Evolutionary conservation across 2,797 vertebrate species (phyloP), one percentile per base, ranked within the genome.

Genomic region (Helicolenus hilgendorfi): DNA sequence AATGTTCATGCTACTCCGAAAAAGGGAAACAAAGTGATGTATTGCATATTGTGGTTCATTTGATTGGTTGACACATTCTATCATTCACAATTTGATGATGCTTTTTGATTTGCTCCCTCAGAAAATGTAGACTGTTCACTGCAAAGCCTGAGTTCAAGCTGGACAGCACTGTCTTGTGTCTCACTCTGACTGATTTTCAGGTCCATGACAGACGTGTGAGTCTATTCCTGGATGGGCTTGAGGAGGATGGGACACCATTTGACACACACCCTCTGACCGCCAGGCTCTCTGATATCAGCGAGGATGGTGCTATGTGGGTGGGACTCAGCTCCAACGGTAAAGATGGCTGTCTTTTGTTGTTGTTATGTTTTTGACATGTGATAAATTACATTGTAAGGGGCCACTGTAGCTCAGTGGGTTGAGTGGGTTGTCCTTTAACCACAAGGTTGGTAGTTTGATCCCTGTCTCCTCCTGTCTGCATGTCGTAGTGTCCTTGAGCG

Each of bases 151-250:
- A 22, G 3, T 73, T 59, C 4, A n/a, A 63, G 14, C 10, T 85
- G 67, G 26, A 53, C n/a, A 45, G 4, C 27, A n/a, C 11, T 35
- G 15, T 77, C 56, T 59, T 22, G 88, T 26, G 49, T 69, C n/a
- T 75, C 13, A 18, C 59, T 90, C 10, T 90, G 33, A 83, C 91
- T 87, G 62, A 87, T 87, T 92, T 94, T 4, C 89, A 99, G 98
- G 97, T 98, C 3, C 96, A 99, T 77, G 96, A 96, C 65, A 98
- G 93, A 86, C 97, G 92, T 85, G 94, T 96, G 88, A 98, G 97
- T 95, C 98, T 99, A 74, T 99, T 99, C 87, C 88, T 99, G 92
- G 96, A 99, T 87, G 99, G 98, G 3, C 96, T 98, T 67, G 98
- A 99, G 94, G 97, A 98, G 55, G 98, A 98, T 78, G 95, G 94